A percentile compares a stretch with the other conserved stretches of the same genome.
These are phyloP conservation scores for Oreochromis grahami DNA, from an alignment of 2,797 vertebrate genomes.

Conservation along the genomic window DNA sequence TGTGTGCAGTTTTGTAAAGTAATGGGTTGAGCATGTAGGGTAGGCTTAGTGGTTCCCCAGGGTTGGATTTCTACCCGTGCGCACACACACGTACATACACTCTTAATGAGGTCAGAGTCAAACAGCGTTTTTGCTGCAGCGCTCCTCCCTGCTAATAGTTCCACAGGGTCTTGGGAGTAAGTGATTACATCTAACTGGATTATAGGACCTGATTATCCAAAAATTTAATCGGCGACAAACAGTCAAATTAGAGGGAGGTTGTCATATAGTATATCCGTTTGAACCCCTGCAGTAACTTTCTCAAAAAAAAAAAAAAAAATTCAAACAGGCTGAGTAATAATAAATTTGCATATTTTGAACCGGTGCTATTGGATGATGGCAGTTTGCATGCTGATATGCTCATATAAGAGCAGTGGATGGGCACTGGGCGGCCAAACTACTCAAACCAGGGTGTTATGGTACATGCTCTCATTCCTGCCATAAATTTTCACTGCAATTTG, in stretches of 20 bases:
- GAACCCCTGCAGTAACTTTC: slow-evolving; percentile 15
- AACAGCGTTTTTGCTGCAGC: slow-evolving; percentile 63
- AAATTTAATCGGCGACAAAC: slow-evolving; percentile 64
- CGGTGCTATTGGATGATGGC: slow-evolving; percentile 9
- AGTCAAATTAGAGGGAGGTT: slow-evolving; percentile 41
- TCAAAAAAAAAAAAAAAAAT: slow-evolving; percentile 26
- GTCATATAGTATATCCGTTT: slow-evolving; percentile 8
- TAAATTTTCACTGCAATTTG: slow-evolving; percentile 24
- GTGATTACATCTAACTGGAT: slow-evolving; percentile 73
- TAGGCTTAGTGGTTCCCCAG: slow-evolving; percentile 67
- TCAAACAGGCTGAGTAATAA: slow-evolving; percentile 1
- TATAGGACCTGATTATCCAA: slow-evolving; percentile 64
- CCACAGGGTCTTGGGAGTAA: slow-evolving; percentile 65
- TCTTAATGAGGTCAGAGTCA: slow-evolving; percentile 75
- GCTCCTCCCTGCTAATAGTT: slow-evolving; percentile 67
- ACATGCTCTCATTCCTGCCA: background rate
- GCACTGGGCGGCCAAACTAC: background rate
- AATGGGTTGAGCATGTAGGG: slow-evolving; percentile 69
- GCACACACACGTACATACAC: background rate
- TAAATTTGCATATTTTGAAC: slow-evolving; percentile 23
- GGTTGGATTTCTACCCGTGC: slow-evolving; percentile 64
- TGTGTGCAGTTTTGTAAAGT: slow-evolving; percentile 68
- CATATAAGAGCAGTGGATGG: slow-evolving; percentile 23
- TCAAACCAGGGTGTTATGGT: slow-evolving; percentile 16
- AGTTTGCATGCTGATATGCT: slow-evolving; percentile 3